Evolutionary conservation across 92 coral and sea anemone species (phyloP), one percentile per base, ranked within the genome.

Genomic region (Diadumene lineata): DNA sequence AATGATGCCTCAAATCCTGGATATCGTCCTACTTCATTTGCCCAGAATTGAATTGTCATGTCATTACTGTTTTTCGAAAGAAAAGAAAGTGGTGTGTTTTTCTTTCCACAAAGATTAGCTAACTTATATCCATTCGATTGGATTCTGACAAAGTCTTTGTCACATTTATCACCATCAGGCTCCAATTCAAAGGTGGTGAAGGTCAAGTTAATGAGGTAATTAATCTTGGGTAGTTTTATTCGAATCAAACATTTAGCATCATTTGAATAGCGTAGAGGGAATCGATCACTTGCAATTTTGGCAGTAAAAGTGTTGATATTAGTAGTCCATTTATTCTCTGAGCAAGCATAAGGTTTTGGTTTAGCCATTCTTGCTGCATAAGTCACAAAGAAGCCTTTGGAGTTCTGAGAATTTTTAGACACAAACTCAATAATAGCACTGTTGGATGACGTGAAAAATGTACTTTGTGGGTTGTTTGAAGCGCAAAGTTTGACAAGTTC

Each of bases 1-100:
- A 51, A 86, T 64, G 81, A 66, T 24, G 96, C 96, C 68, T 77
- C 85, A 70, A 86, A 90, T 27, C 96, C 96, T 11, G 81, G 77
- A 72, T 77, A 86, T 33, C 81, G 69, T 55, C 88, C 85, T 8
- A 75, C 75, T 23, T 72, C 81, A 62, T 87, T 85, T 1, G 87
- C 27, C 33, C 58, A 70, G 44, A 90, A 90, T n/a, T 64, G n/a
- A n/a, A 90, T 84, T 24, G 11, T 67, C 83, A 90, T 79, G 11
- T 73, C 29, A n/a, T 76, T 63, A 60, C 43, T 4, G 13, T 3
- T 34, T 58, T 65, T 86, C n/a, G 90, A 86, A 24, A 19, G 61
- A 43, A 75, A 51, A 0, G 60, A 24, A 19, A 46, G 11, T 7
- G 78, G 90, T 8, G 46, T 63, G 13, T 60, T 31, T 16, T 64